These are phyloP conservation scores for Vanessa tameamea DNA, from an alignment of 1,140 invertebrate genomes.

Conservation along the genomic window DNA sequence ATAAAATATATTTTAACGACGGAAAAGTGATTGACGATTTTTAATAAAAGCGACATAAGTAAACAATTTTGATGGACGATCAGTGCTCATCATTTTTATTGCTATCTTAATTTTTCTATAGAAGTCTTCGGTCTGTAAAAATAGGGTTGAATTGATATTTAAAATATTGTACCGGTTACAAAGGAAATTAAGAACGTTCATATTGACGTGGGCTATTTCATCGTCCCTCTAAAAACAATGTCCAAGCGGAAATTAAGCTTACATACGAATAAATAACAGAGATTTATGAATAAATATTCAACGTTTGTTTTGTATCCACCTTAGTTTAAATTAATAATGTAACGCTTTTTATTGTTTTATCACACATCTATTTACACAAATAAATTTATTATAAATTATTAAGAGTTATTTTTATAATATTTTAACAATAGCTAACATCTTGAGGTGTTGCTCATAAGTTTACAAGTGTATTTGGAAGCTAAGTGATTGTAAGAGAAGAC, in stretches of 20 bases:
- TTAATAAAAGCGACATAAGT: conserved; percentile 39
- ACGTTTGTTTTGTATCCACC: conserved; percentile 23
- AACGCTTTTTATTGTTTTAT: conserved; percentile 1
- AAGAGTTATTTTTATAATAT: not conserved
- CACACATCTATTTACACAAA: not conserved
- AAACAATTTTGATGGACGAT: conserved; percentile 14
- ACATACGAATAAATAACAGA: conserved; percentile 26
- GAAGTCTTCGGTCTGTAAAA: too few species aligned
- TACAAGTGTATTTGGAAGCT: conserved; percentile 54
- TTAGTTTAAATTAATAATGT: conserved; percentile 1
- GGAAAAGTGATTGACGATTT: conserved; percentile 49
- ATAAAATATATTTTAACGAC: conserved; percentile 19
- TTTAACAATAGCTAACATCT: not conserved
- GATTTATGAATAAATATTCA: conserved; percentile 19
- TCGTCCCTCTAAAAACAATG: conserved; percentile 71
- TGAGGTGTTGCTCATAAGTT: conserved; percentile 40
- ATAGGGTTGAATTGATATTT: conserved; percentile 59
- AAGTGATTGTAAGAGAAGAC: conserved; percentile 76
- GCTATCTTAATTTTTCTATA: not conserved
- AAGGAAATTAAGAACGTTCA: conserved; percentile 71
- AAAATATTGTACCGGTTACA: conserved; percentile 25
- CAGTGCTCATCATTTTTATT: conserved; percentile 9
- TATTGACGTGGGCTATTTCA: conserved; percentile 59
- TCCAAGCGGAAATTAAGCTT: conserved; percentile 69
- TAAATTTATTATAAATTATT: not conserved